Conservation (phyloP, 2,797 vertebrate species). For the Acanthurus leucopareius region DNA sequence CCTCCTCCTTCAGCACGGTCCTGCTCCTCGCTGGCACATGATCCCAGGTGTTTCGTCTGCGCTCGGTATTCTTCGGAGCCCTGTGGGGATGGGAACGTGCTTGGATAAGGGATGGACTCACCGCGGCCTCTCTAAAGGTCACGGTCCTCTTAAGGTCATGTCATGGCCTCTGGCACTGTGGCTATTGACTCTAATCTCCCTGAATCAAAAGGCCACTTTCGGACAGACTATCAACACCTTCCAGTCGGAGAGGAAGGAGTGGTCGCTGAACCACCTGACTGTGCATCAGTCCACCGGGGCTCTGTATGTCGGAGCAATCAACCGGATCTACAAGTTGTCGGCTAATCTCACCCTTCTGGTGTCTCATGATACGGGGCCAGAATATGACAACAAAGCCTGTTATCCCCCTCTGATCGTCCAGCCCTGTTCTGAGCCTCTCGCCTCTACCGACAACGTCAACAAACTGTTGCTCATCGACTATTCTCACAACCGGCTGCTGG, state of each 20-base stretch:
- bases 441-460: conserved; percentile 97
- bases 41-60: conserved; percentile 57
- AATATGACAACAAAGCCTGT: conserved; percentile 98
- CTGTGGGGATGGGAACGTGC: conserved; percentile 80
- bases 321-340: conserved; percentile 96
- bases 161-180: conserved; percentile 72
- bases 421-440: conserved; percentile 94
- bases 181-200: conserved; percentile 77
- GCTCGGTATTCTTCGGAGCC: conserved; percentile 50
- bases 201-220: conserved; percentile 68
- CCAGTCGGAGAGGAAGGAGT: conserved; percentile 93
- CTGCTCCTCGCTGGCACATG: conserved; percentile 44
- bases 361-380: conserved; percentile 96
- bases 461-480: conserved; percentile 98
- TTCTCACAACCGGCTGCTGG: conserved; percentile 95
- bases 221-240: conserved; percentile 89
- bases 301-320: conserved; percentile 95
- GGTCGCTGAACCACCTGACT: conserved; percentile 95
- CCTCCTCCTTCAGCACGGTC: conserved; percentile 20
- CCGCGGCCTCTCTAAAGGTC: conserved; percentile 63
- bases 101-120: conserved; percentile 80
- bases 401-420: conserved; percentile 98
- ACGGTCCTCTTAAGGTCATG: conserved; percentile 70
- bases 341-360: conserved; percentile 96
- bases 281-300: conserved; percentile 93